A percentile compares a stretch with the other conserved stretches of the same genome.
These are phyloP conservation scores for Aethina tumida DNA, from an alignment of 1,140 invertebrate species.

Conservation along the genomic window DNA sequence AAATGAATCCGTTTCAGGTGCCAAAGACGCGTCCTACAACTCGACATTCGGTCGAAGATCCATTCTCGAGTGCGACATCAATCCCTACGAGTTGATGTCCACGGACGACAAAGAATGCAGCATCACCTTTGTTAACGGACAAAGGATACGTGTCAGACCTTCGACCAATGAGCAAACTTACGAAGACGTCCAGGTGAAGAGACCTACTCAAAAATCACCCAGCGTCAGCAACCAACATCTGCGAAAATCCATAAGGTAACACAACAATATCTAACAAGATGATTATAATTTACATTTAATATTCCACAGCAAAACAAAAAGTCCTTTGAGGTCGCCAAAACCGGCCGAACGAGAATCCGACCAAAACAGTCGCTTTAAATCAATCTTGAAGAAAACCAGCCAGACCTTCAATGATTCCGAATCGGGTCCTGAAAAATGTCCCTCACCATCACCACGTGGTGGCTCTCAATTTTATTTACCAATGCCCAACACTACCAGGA, in stretches of 20 bases:
- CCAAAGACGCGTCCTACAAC: constrained; percentile 12
- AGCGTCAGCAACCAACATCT: constrained; percentile 2
- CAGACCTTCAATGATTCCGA: constrained; percentile 31
- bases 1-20: no score
- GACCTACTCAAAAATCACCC: constrained; percentile 4
- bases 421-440: constrained; percentile 21
- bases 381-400: constrained; percentile 56
- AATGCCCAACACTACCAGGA: constrained; percentile 40
- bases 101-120: constrained; percentile 25
- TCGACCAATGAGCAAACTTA: constrained; percentile 27
- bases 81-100: constrained; percentile 71
- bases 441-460: constrained; percentile 30
- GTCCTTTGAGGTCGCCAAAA: constrained; percentile 10
- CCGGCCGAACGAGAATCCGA: constrained; percentile 28
- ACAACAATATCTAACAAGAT: no score
- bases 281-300: no score
- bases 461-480: constrained; percentile 57
- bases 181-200: constrained; percentile 28
- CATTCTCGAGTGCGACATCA: constrained; percentile 75
- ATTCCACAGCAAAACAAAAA: constrained; percentile 9
- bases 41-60: constrained; percentile 42
- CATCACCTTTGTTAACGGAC: constrained; percentile 30
- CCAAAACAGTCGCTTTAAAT: constrained; percentile 41
- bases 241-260: not conserved
- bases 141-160: constrained; percentile 28